These are phyloP conservation scores for Chondrosia reniformis DNA, from an alignment of 37 sponge, comb jelly and placozoan species.

Conservation along the genomic window DNA sequence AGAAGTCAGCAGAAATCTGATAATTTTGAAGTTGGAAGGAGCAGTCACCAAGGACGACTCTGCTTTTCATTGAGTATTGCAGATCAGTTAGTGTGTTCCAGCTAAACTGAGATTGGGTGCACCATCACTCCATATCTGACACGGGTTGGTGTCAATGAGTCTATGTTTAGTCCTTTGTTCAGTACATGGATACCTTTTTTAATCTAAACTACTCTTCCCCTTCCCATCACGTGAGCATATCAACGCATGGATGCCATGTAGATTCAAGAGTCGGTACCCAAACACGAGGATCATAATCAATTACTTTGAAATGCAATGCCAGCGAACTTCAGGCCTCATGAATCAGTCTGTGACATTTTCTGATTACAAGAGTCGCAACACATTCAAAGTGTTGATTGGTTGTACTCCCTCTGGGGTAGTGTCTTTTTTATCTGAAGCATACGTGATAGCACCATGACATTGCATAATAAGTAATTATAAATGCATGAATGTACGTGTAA, in stretches of 20 bases:
- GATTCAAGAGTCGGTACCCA: neutral
- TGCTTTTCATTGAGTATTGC: neutral
- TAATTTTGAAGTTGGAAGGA: neutral
- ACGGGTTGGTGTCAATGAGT: neutral
- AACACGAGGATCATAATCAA: conserved; percentile 8
- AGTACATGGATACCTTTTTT: conserved; percentile 19
- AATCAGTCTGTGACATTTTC: conserved; percentile 4
- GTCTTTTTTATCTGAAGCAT: conserved; percentile 1
- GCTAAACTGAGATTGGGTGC: neutral
- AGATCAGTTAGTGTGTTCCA: neutral
- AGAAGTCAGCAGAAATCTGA: neutral
- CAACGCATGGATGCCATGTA: conserved; percentile 4
- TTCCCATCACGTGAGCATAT: conserved; percentile 1
- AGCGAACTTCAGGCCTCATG: conserved; percentile 9
- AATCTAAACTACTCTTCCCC: neutral
- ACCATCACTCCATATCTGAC: neutral
- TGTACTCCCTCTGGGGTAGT: conserved; percentile 17
- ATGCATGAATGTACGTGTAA: neutral
- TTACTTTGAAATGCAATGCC: conserved; percentile 8
- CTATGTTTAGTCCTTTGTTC: conserved; percentile 6
- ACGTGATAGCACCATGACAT: no score
- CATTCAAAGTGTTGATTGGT: conserved; percentile 17
- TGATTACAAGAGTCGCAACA: conserved; percentile 18
- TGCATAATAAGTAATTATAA: neutral
- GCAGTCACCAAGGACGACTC: neutral